These are phyloP conservation scores for Chydorus sphaericus DNA, from an alignment of 2,888 invertebrate genomes.

Conservation along the genomic window DNA sequence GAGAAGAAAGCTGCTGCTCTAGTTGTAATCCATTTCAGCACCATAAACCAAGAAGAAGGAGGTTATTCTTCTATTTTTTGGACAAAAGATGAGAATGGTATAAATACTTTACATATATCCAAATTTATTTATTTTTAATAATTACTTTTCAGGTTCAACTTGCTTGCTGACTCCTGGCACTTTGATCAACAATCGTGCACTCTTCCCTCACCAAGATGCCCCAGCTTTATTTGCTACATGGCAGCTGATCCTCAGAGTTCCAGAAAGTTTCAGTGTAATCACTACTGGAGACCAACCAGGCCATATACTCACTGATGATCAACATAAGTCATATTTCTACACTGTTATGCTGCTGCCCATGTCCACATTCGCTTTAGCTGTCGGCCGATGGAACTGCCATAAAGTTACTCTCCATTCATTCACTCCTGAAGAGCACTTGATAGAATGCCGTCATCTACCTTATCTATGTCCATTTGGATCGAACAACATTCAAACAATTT, in stretches of 20 bases:
- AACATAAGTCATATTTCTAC: slow-evolving; percentile 20
- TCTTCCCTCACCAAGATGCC: slow-evolving; percentile 29
- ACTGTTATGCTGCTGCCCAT: slow-evolving; percentile 26
- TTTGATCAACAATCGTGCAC: slow-evolving; percentile 28
- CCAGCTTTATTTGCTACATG: slow-evolving; percentile 28
- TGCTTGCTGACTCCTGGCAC: slow-evolving; percentile 29
- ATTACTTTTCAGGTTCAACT: slow-evolving; percentile 21
- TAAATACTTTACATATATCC: too few relatives aligned
- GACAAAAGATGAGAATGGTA: background rate
- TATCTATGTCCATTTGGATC: slow-evolving; percentile 9
- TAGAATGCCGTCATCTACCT: background rate
- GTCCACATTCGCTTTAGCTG: slow-evolving; percentile 27
- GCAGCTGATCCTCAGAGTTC: slow-evolving; percentile 25
- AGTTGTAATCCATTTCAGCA: background rate
- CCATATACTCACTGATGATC: background rate
- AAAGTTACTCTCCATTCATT: background rate
- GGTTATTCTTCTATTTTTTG: background rate
- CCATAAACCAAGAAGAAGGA: slow-evolving; percentile 4
- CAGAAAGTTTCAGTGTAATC: slow-evolving; percentile 22
- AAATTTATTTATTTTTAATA: too few relatives aligned
- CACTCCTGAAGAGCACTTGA: background rate
- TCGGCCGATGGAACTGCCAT: slow-evolving; percentile 25
- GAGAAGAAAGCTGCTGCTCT: background rate
- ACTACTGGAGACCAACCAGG: slow-evolving; percentile 27
- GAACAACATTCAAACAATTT: background rate